Conservation (phyloP, 2,797 vertebrate species). For the Alosa sapidissima region DNA sequence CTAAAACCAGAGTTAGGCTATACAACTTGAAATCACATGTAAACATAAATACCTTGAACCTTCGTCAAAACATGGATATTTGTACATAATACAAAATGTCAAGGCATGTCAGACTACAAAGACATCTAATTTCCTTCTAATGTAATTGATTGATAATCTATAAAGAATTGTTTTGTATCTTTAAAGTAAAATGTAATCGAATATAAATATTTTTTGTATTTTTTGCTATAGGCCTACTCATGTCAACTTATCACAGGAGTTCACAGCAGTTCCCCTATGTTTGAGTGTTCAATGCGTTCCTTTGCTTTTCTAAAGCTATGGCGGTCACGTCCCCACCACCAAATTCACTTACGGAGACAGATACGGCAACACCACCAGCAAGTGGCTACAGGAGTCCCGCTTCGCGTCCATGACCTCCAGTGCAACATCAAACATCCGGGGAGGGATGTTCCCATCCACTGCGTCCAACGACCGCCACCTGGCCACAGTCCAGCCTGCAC, state of each 20-base stretch:
- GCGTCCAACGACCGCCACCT: constrained; percentile 48
- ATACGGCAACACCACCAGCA: constrained; percentile 59
- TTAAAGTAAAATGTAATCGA: no score
- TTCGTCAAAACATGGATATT: no score
- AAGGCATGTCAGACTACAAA: no score
- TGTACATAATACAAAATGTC: no score
- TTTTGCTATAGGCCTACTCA: no score
- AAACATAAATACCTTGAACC: no score
- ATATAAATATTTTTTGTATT: no score
- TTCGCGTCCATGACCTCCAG: constrained; percentile 49
- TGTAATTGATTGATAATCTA: no score
- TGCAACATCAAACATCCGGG: constrained; percentile 39
- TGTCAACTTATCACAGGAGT: neutral
- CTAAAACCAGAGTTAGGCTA: no score
- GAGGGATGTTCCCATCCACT: constrained; percentile 63
- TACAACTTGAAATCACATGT: no score
- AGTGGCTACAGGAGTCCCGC: constrained; percentile 62
- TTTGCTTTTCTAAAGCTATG: constrained; percentile 53
- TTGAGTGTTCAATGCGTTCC: neutral
- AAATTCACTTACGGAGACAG: constrained; percentile 60
- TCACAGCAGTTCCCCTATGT: neutral
- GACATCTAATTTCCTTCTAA: no score
- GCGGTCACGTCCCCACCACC: constrained; percentile 57
- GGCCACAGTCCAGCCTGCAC: neutral
- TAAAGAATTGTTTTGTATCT: no score